Conservation (phyloP, 2,888 invertebrate genomes). For the Aspidiotus destructor region DNA sequence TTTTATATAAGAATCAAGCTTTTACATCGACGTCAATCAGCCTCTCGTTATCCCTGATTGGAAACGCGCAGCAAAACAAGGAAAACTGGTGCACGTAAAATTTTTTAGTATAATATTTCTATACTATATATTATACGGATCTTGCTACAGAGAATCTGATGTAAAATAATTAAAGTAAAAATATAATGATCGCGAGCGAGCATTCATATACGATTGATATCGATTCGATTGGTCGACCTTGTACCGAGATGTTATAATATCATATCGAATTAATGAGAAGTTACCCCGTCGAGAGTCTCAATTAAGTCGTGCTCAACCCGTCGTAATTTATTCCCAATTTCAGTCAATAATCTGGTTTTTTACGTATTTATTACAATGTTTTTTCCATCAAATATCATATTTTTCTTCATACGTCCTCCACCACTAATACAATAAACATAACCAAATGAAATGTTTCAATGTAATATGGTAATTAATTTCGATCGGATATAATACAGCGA, state of each 20-base stretch:
- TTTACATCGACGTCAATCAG: no score
- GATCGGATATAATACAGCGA: constrained; percentile 7
- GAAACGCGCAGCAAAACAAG: no score
- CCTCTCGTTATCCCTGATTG: no score
- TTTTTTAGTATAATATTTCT: no score
- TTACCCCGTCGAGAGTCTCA: constrained; percentile 31
- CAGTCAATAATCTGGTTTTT: constrained; percentile 32
- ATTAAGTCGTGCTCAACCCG: constrained; percentile 21
- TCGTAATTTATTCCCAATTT: constrained; percentile 32
- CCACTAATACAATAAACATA: not conserved
- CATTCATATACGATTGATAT: constrained; percentile 23
- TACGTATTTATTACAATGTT: constrained; percentile 12
- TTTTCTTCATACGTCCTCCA: not conserved
- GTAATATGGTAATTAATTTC: constrained; percentile 28
- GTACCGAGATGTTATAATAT: constrained; percentile 25
- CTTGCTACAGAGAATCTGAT: no score
- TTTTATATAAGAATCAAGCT: no score
- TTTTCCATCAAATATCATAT: not conserved
- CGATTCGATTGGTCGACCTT: constrained; percentile 32
- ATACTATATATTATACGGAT: no score
- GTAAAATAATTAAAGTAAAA: no score
- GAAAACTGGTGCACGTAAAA: no score
- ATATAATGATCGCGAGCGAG: no score
- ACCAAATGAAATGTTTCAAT: constrained; percentile 17
- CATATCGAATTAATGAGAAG: constrained; percentile 26